Conservation (phyloP, 2,113 vertebrate genomes). For the Ursus arctos region DNA sequence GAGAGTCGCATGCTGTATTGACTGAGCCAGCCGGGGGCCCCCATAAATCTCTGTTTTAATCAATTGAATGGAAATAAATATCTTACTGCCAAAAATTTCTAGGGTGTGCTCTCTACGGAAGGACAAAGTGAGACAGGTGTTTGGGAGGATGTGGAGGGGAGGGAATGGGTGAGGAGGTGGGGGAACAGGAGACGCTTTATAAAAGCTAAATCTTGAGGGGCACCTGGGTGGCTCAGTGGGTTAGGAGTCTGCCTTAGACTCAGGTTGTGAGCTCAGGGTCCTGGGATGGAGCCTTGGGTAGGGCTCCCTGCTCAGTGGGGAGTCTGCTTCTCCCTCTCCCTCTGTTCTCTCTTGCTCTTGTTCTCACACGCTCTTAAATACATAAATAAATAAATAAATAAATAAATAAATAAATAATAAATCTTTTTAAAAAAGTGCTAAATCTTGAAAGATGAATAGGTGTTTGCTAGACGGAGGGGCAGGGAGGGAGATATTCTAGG, state of each 20-base stretch:
- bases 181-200: background rate
- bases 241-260: background rate
- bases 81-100: background rate
- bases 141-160: background rate
- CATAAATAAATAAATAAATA: background rate
- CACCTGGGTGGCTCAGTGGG: background rate
- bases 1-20: background rate
- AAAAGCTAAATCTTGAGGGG: background rate
- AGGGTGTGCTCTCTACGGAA: background rate
- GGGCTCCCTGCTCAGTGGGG: background rate
- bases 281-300: background rate
- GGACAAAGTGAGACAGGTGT: background rate
- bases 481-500: background rate
- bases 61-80: background rate
- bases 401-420: background rate
- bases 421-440: no score
- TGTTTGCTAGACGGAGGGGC: background rate
- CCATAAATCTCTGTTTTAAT: constrained; percentile 65
- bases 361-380: background rate
- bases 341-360: background rate
- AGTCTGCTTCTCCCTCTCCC: background rate
- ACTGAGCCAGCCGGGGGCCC: background rate
- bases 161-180: background rate
- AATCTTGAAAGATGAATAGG: background rate
- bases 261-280: background rate